Evolutionary conservation across 2,888 invertebrate species (phyloP).

Genomic region (Leuctra nigra): DNA sequence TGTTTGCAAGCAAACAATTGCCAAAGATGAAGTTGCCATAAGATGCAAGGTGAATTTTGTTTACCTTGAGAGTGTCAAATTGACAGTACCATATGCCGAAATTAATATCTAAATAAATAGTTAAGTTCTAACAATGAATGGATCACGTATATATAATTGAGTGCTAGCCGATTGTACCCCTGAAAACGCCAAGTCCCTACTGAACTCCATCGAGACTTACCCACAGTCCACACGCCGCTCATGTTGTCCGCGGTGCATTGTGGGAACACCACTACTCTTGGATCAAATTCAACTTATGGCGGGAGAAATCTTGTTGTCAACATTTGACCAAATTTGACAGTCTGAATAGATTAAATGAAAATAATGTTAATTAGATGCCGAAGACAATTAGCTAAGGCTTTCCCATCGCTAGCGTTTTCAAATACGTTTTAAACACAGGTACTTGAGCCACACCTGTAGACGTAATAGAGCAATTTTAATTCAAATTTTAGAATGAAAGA

Average conservation of each 20-base stretch:
- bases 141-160: conserved; percentile 23
- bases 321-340: no score
- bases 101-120: conserved; percentile 20
- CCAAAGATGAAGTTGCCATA: no score
- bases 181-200: conserved; percentile 31
- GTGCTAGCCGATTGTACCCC: conserved; percentile 28
- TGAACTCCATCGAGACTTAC: conserved; percentile 33
- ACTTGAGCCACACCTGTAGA: no score
- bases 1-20: background rate
- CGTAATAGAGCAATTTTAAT: no score
- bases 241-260: conserved; percentile 32
- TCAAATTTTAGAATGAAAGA: no score
- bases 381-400: no score
- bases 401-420: no score
- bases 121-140: conserved; percentile 20
- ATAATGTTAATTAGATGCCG: no score
- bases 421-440: no score
- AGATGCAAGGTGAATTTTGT: conserved; percentile 17
- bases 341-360: no score
- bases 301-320: no score
- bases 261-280: conserved; percentile 30
- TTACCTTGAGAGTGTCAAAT: conserved; percentile 26
- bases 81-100: conserved; percentile 26
- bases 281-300: no score
- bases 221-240: conserved; percentile 30